Evolutionary conservation across 37 sponge, comb jelly and placozoan genomes (phyloP).

Genomic region (Theonella swinhoei): DNA sequence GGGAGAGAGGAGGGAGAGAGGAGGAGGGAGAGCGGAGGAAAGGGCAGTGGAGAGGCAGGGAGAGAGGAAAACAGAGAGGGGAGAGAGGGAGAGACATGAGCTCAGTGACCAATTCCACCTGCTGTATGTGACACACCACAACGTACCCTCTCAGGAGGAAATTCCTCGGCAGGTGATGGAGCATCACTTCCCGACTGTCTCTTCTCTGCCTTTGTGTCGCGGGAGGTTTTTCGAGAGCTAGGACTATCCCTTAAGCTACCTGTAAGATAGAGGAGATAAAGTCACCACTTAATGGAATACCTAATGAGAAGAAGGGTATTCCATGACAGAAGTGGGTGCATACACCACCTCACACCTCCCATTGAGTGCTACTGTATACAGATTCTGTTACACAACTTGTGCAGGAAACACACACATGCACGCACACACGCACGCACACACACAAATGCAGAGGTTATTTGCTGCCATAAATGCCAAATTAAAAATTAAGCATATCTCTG

Average conservation of each 20-base stretch:
- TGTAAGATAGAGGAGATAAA: not conserved
- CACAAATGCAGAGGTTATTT: no score
- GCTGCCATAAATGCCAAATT: no score
- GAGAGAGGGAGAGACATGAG: not conserved
- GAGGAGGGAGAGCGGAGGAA: not conserved
- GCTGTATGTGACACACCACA: not conserved
- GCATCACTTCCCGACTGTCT: not conserved
- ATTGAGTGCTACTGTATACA: no score
- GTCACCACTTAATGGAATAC: not conserved
- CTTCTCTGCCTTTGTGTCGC: not conserved
- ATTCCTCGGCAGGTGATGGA: constrained; percentile 4
- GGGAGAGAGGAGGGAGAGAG: not conserved
- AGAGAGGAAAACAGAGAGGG: not conserved
- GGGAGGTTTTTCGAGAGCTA: constrained; percentile 6
- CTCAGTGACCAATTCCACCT: not conserved
- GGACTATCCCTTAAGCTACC: no score
- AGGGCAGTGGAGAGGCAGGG: no score
- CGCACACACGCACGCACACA: no score
- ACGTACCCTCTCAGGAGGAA: constrained; percentile 39
- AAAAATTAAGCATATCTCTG: no score
- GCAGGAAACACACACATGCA: no score
- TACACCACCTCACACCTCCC: no score
- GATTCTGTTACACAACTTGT: no score
- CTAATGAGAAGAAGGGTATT: no score
- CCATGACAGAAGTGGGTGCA: no score